A percentile compares a stretch with the other conserved stretches of the same genome.
Evolutionary conservation across 2,797 vertebrate genomes (phyloP).

Genomic region (Micrastur ruficollis): DNA sequence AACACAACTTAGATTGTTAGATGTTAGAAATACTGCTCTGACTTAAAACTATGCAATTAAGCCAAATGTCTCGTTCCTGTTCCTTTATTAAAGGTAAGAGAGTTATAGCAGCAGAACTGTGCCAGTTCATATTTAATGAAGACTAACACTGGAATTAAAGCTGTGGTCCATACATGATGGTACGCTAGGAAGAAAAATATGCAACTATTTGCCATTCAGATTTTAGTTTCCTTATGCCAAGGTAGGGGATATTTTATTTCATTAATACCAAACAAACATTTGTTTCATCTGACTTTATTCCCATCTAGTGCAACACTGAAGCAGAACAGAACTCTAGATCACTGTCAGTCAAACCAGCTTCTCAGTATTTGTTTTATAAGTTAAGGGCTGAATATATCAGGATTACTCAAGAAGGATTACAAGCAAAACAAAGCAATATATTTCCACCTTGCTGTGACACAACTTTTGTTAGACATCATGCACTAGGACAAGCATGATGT

Average conservation of each 20-base stretch:
- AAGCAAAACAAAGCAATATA: neutral
- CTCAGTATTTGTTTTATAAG: neutral
- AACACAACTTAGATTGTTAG: neutral
- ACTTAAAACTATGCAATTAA: neutral
- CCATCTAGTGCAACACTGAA: neutral
- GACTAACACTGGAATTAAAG: neutral
- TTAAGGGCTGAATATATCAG: neutral
- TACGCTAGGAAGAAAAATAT: neutral
- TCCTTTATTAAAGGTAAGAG: neutral
- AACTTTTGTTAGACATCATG: neutral
- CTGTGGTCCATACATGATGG: neutral
- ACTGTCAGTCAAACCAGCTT: neutral
- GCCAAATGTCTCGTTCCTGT: neutral
- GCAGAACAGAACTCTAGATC: conserved; percentile 12
- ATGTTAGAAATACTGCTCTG: neutral
- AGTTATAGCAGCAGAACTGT: neutral
- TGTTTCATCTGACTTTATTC: conserved; percentile 5
- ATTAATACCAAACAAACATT: conserved; percentile 8
- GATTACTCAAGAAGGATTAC: neutral
- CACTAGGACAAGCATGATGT: neutral
- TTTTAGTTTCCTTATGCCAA: conserved; percentile 2
- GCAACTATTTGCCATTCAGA: neutral
- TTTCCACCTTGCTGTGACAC: neutral
- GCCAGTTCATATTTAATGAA: neutral
- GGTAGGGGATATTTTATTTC: neutral